A percentile compares a stretch with the other conserved stretches of the same genome.
These are phyloP conservation scores for Chondrosia reniformis DNA, from an alignment of 37 sponge, comb jelly and placozoan species.

Conservation along the genomic window DNA sequence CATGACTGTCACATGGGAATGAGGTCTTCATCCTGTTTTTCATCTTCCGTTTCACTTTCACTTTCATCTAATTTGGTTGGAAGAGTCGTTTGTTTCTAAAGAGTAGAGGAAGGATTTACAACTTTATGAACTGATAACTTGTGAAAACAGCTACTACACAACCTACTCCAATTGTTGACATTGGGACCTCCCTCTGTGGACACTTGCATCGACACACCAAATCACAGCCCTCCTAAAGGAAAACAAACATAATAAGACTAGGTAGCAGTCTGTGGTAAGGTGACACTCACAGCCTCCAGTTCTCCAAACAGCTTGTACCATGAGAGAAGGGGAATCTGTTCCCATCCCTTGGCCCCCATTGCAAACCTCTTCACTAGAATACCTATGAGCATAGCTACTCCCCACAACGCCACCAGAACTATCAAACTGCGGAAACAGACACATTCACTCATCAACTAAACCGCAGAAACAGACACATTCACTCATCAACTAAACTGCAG, in stretches of 20 bases:
- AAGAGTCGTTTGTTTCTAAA: not conserved
- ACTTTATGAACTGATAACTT: no score
- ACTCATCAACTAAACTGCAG: not conserved
- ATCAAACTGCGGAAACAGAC: constrained; percentile 25
- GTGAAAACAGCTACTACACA: no score
- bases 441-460: not conserved
- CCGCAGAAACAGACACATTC: not conserved
- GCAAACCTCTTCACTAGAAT: constrained; percentile 54
- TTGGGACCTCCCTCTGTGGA: constrained; percentile 7
- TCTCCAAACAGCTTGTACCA: constrained; percentile 69
- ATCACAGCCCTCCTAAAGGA: constrained; percentile 81
- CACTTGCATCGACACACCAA: constrained; percentile 55
- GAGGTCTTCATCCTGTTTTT: constrained; percentile 71
- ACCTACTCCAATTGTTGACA: constrained; percentile 24
- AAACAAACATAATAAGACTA: not conserved
- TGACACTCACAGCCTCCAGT: constrained; percentile 62
- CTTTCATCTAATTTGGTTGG: not conserved
- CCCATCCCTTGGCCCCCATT: constrained; percentile 77
- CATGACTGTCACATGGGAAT: constrained; percentile 56
- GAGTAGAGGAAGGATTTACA: no score
- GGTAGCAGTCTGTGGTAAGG: no score
- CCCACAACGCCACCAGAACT: constrained; percentile 38
- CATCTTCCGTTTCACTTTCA: constrained; percentile 56
- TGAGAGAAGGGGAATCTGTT: constrained; percentile 61
- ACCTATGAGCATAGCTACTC: constrained; percentile 44